These are phyloP conservation scores for Petrocephalus microphthalmus DNA, from an alignment of 2,113 vertebrate species.

Conservation along the genomic window DNA sequence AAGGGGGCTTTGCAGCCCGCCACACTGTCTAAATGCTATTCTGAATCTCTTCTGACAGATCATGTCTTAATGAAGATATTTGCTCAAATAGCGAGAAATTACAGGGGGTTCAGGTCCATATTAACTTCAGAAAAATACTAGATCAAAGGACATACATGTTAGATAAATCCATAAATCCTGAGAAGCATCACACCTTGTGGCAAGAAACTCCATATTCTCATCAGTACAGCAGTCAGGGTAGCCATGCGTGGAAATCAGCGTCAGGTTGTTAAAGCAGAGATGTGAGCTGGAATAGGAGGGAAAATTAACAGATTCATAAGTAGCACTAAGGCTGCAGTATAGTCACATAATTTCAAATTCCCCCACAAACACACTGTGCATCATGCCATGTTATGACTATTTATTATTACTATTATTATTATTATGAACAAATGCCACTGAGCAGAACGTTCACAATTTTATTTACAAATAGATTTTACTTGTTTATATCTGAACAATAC, in stretches of 20 bases:
- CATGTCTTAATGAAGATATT: not conserved
- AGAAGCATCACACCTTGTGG: slow-evolving; percentile 67
- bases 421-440: not conserved
- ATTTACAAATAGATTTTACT: not conserved
- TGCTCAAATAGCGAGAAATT: not conserved
- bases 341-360: not conserved
- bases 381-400: no score
- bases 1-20: not conserved
- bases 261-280: slow-evolving; percentile 84
- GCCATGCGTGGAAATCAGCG: slow-evolving; percentile 78
- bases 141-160: not conserved
- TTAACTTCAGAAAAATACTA: not conserved
- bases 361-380: not conserved
- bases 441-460: not conserved
- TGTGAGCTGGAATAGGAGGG: slow-evolving; percentile 66
- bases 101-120: not conserved
- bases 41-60: not conserved
- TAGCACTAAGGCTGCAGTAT: not conserved
- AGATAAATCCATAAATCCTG: not conserved
- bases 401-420: no score
- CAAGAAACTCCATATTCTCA: slow-evolving; percentile 67
- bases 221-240: slow-evolving; percentile 57
- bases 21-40: not conserved
- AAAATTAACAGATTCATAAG: slow-evolving; percentile 13
- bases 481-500: not conserved